These are phyloP conservation scores for Tupaia chinensis DNA, from an alignment of 2,113 vertebrate genomes.

Conservation along the genomic window DNA sequence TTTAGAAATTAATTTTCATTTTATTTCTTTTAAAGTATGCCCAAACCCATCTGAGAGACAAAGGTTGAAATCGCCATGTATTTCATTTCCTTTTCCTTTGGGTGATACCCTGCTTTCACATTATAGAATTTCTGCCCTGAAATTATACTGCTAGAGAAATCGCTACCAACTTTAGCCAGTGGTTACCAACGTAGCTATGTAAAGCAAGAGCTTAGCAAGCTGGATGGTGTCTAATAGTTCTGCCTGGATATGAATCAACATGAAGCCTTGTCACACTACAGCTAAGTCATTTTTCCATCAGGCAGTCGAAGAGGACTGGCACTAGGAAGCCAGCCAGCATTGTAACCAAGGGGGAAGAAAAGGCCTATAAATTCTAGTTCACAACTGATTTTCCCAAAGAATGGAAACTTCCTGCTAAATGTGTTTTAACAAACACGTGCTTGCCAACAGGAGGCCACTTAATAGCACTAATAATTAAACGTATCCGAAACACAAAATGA, in stretches of 20 bases:
- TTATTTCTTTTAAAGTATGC: conserved; percentile 81
- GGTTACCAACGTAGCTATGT: conserved; percentile 42
- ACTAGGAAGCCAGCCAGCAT: conserved; percentile 27
- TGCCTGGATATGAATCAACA: conserved; percentile 39
- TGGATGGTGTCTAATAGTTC: conserved; percentile 8
- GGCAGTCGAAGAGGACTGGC: conserved; percentile 4
- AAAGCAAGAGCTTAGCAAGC: neutral
- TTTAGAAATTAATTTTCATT: conserved; percentile 80
- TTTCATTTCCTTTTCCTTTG: conserved; percentile 63
- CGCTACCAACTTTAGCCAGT: conserved; percentile 59
- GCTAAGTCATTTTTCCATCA: conserved; percentile 39
- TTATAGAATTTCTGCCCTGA: conserved; percentile 64
- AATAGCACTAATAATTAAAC: neutral
- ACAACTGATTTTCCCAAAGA: conserved; percentile 47
- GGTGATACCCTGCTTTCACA: conserved; percentile 59
- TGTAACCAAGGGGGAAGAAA: neutral
- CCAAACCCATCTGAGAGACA: conserved; percentile 68
- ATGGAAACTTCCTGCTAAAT: conserved; percentile 42
- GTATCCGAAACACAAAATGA: neutral
- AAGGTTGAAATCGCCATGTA: conserved; percentile 3
- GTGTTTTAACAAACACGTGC: conserved; percentile 49
- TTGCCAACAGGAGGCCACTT: neutral
- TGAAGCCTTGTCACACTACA: neutral
- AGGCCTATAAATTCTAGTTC: conserved; percentile 26
- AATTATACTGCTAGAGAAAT: conserved; percentile 46